Base-by-base conservation (phyloP, 2,888 invertebrate genomes). In the Monochamus alternatus region DNA sequence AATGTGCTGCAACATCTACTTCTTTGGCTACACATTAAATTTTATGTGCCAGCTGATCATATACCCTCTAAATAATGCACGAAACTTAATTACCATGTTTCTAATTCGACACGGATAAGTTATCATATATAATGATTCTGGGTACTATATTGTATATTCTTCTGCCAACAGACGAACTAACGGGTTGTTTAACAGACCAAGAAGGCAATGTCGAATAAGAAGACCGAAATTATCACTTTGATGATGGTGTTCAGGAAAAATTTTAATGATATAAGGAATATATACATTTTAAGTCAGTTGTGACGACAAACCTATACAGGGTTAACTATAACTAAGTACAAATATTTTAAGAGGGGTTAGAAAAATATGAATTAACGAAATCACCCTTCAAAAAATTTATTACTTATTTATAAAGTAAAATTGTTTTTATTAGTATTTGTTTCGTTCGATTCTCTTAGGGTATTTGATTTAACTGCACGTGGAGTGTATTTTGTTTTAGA, bases 131-230 rank as follows among this genome's bases (percentile, higher is more conserved):
- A 47, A 64, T 64, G 64, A 64, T 64, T 64, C 22, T 3, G 47
- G 5, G 10, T 3, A 7, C 14, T 14, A 43, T 22, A 38, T 64
- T 30, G 64, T 64, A 64, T 22, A 30, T 38, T 68, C 38, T 58
- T 32, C n/a, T 68, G 55, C 59, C 8, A 44, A 68, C 68, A 58
- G 68, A 68, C 67, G 43, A 67, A 67, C 7, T 68, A 68, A 68
- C 68, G 68, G 68, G 68, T 32, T 38, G 58, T 38, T 10, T 43
- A 68, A 7, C 68, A 58, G 68, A 68, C 68, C 68, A 58, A 30
- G 59, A 68, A 68, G 58, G 58, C 38, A 22, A 43, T 22, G 51
- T 64, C 64, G 38, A 38, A 38, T 38, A 2, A 38, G 38, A 38
- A 58, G 55, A 22, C n/a, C 38, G 22, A 58, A 58, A 68, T 51